These are phyloP conservation scores for Calidris pugnax DNA, from an alignment of 2,113 vertebrate species.

Conservation along the genomic window DNA sequence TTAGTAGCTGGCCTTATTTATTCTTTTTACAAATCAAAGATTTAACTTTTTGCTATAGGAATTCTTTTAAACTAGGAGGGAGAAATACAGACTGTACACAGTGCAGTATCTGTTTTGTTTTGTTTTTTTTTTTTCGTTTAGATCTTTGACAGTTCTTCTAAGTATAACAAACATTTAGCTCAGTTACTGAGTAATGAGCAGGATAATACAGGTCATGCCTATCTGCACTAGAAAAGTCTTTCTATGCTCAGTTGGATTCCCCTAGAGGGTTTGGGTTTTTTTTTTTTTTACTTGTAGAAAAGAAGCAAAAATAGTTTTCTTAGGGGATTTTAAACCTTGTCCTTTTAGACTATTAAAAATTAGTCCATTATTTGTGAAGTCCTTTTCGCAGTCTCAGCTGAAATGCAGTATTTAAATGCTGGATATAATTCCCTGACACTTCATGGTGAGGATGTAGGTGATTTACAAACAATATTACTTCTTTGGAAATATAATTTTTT, in stretches of 20 bases:
- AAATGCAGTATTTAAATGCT: neutral
- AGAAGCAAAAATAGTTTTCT: neutral
- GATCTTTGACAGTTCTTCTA: neutral
- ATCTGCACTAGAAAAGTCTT: neutral
- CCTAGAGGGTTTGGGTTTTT: neutral
- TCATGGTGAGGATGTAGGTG: neutral
- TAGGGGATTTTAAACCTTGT: neutral
- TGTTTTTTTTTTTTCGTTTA: neutral
- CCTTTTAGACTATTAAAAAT: neutral
- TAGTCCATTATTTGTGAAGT: neutral
- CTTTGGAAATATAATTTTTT: neutral
- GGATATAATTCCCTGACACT: neutral
- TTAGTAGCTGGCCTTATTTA: neutral
- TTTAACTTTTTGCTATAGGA: neutral
- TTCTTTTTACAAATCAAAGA: neutral
- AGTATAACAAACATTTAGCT: neutral
- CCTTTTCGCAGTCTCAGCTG: neutral
- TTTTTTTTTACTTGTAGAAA: neutral
- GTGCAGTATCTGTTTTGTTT: neutral
- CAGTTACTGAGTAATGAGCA: neutral
- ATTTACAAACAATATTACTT: neutral
- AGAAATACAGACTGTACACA: neutral
- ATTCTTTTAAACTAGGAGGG: neutral
- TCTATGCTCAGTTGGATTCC: neutral
- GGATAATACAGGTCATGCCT: neutral